A percentile compares a stretch with the other conserved stretches of the same genome.
Conservation (phyloP, 1,140 invertebrate species). For the Aphelenchoides avenae region DNA sequence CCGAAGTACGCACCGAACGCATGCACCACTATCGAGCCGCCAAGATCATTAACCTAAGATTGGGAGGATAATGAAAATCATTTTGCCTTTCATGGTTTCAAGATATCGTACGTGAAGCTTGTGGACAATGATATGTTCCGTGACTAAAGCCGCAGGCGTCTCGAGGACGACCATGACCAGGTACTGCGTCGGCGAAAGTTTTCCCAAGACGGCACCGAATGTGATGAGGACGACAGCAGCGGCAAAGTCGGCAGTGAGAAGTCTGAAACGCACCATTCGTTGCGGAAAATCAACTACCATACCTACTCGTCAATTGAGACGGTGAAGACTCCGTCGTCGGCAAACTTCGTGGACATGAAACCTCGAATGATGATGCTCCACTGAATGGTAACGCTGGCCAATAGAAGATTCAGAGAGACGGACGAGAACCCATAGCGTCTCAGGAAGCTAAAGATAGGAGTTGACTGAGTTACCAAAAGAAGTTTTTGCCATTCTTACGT, state of each 20-base stretch:
- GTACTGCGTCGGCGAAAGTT: constrained; percentile 61
- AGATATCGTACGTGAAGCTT: no score
- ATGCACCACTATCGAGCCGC: constrained; percentile 45
- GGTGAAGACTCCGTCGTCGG: constrained; percentile 28
- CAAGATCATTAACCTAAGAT: no score
- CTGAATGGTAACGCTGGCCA: constrained; percentile 61
- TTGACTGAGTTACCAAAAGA: no score
- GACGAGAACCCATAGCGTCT: constrained; percentile 81
- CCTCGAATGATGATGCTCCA: constrained; percentile 40
- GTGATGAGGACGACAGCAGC: constrained; percentile 62
- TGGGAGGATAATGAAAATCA: no score
- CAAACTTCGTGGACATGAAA: constrained; percentile 42
- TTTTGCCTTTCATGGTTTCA: no score
- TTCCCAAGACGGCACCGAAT: constrained; percentile 64
- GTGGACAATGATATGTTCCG: constrained; percentile 61
- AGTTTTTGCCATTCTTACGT: no score
- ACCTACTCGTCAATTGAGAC: constrained; percentile 37
- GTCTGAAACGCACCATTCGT: no score
- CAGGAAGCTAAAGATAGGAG: no score
- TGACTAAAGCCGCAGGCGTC: constrained; percentile 55
- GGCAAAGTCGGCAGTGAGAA: constrained; percentile 62
- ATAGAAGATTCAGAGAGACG: constrained; percentile 77
- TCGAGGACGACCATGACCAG: constrained; percentile 62
- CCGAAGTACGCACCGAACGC: constrained; percentile 48
- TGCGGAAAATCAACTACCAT: no score